Evolutionary conservation across 1,140 invertebrate genomes (phyloP).

Genomic region (Drosophila melanica): DNA sequence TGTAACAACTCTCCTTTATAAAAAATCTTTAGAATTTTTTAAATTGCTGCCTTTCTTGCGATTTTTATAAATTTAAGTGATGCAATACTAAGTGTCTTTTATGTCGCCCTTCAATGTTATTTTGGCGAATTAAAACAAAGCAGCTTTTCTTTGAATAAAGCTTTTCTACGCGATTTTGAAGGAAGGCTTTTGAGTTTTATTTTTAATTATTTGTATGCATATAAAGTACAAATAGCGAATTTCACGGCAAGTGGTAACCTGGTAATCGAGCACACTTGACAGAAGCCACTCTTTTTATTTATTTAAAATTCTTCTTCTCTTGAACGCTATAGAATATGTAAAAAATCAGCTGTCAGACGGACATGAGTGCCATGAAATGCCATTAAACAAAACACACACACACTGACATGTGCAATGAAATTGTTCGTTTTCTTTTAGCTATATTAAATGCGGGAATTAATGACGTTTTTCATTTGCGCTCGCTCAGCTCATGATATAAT

Average conservation of each 20-base stretch:
- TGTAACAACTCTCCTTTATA: no score
- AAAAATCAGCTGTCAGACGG: slow-evolving; percentile 51
- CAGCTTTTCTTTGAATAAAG: background rate
- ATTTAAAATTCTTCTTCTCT: background rate
- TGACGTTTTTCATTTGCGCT: slow-evolving; percentile 58
- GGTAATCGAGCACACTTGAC: background rate
- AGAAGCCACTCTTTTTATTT: background rate
- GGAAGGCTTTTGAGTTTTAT: background rate
- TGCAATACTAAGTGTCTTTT: no score
- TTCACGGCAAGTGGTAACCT: background rate
- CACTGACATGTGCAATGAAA: background rate
- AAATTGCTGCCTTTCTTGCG: background rate
- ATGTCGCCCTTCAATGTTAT: no score
- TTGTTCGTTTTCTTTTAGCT: slow-evolving; percentile 30
- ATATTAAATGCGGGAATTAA: slow-evolving; percentile 56
- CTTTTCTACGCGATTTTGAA: background rate
- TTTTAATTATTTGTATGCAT: no score
- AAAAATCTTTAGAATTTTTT: background rate
- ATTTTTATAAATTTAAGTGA: background rate
- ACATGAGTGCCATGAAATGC: slow-evolving; percentile 29
- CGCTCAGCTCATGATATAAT: slow-evolving; percentile 51
- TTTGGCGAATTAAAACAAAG: no score
- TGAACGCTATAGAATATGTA: slow-evolving; percentile 27
- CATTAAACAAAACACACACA: slow-evolving; percentile 39
- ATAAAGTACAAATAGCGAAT: no score